Conservation (phyloP, 2,888 invertebrate genomes). For the Platycheirus rosarum region DNA sequence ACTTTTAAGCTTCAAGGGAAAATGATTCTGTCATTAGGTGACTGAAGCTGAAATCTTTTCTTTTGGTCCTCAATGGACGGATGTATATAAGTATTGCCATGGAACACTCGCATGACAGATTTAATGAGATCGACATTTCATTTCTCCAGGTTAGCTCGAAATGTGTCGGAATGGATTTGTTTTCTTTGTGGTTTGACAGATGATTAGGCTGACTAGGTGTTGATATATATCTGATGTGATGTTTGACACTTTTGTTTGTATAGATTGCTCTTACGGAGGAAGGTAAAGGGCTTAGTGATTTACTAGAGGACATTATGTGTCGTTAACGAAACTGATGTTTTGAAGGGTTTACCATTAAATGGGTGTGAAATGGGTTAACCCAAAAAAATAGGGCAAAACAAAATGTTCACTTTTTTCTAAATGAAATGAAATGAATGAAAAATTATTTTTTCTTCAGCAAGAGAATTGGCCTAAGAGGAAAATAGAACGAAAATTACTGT, state of each 20-base stretch:
- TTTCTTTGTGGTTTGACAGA: slow-evolving; percentile 34
- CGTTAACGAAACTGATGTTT: neutral
- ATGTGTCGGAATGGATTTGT: slow-evolving; percentile 2
- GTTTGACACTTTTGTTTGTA: slow-evolving; percentile 32
- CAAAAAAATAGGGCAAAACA: no score
- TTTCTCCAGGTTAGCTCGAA: slow-evolving; percentile 14
- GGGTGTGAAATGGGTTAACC: neutral
- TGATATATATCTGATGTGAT: slow-evolving; percentile 38
- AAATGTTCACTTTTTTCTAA: no score
- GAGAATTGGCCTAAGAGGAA: no score
- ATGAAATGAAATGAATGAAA: no score
- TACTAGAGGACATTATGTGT: neutral
- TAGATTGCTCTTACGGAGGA: neutral
- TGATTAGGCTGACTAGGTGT: slow-evolving; percentile 42
- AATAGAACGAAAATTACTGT: no score
- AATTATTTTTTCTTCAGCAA: no score
- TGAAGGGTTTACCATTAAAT: neutral
- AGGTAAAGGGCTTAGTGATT: neutral
- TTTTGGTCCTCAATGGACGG: neutral
- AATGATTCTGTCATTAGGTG: slow-evolving; percentile 55
- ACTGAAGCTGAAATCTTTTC: slow-evolving; percentile 22
- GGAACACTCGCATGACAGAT: slow-evolving; percentile 27
- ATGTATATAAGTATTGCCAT: no score
- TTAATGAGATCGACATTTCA: slow-evolving; percentile 41
- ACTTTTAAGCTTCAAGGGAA: slow-evolving; percentile 34